phyloP scores from a whole-genome alignment of 2,113 vertebrate genomes.

The Drymodes brunneopygia region DNA sequence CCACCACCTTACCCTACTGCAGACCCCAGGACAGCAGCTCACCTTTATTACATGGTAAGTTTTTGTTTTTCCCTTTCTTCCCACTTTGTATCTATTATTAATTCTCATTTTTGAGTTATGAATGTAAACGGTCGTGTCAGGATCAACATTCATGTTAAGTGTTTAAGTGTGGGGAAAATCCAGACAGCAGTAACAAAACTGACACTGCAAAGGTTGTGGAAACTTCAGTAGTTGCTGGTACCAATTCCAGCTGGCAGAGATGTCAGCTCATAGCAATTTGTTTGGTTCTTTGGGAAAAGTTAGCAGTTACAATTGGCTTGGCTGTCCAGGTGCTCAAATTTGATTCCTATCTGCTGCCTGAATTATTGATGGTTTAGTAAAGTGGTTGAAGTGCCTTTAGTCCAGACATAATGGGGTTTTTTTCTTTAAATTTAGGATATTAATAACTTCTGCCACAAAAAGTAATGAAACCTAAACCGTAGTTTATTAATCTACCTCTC shows the following conservation, averaged over 20 bases:
- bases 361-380: not conserved
- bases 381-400: not conserved
- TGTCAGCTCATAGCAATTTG: not conserved
- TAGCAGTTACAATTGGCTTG: not conserved
- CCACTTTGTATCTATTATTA: fast-evolving
- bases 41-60: slow-evolving; percentile 88
- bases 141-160: fast-evolving
- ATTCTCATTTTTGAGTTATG: not conserved
- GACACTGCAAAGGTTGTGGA: not conserved
- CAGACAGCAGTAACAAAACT: not conserved
- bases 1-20: slow-evolving; percentile 71
- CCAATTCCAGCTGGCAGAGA: not conserved
- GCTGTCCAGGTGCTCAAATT: not conserved
- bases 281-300: not conserved
- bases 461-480: fast-evolving
- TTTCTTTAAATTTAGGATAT: not conserved
- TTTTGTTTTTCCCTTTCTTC: not conserved
- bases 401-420: fast-evolving
- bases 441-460: not conserved
- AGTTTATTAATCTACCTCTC: not conserved
- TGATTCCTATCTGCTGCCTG: not conserved
- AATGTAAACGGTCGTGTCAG: not conserved
- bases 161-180: not conserved
- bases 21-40: slow-evolving; percentile 76
- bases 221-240: not conserved